Evolutionary conservation across 2,797 vertebrate species (phyloP).

Genomic region (Philypnodon macrostomus): DNA sequence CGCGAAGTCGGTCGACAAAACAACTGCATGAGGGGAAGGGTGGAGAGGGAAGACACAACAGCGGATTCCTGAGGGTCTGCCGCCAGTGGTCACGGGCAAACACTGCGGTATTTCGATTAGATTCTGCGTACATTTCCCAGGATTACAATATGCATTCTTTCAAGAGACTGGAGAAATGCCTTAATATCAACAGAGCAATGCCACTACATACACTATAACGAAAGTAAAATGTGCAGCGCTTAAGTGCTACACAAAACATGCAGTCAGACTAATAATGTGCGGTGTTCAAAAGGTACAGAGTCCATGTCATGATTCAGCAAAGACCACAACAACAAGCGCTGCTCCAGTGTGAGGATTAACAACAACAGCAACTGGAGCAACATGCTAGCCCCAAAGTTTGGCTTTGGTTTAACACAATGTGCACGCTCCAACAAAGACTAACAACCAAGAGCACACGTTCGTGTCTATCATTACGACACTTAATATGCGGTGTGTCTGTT

Average conservation of each 20-base stretch:
- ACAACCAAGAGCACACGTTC: background rate
- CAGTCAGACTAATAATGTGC: background rate
- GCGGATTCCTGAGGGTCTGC: slow-evolving; percentile 69
- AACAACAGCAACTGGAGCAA: slow-evolving; percentile 48
- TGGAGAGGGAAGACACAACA: slow-evolving; percentile 71
- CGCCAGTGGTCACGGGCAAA: slow-evolving; percentile 61
- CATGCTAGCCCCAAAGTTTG: slow-evolving; percentile 60
- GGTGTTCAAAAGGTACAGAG: background rate
- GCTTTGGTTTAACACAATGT: slow-evolving; percentile 23
- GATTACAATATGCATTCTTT: slow-evolving; percentile 26
- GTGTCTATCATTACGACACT: background rate
- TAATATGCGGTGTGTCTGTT: background rate
- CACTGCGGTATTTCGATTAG: slow-evolving; percentile 48
- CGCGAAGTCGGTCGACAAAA: slow-evolving; percentile 23
- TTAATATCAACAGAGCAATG: slow-evolving; percentile 2
- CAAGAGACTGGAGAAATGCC: slow-evolving; percentile 17
- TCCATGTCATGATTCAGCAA: slow-evolving; percentile 33
- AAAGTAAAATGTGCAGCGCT: slow-evolving; percentile 7
- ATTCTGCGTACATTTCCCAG: slow-evolving; percentile 21
- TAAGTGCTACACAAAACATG: slow-evolving; percentile 11
- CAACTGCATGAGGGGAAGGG: slow-evolving; percentile 32
- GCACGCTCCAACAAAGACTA: slow-evolving; percentile 13
- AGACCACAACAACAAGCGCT: slow-evolving; percentile 23
- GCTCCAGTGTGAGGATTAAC: slow-evolving; percentile 37
- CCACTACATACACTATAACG: background rate